Evolutionary conservation across 1,140 invertebrate species (phyloP).

Genomic region (Eupristina koningsbergeri): DNA sequence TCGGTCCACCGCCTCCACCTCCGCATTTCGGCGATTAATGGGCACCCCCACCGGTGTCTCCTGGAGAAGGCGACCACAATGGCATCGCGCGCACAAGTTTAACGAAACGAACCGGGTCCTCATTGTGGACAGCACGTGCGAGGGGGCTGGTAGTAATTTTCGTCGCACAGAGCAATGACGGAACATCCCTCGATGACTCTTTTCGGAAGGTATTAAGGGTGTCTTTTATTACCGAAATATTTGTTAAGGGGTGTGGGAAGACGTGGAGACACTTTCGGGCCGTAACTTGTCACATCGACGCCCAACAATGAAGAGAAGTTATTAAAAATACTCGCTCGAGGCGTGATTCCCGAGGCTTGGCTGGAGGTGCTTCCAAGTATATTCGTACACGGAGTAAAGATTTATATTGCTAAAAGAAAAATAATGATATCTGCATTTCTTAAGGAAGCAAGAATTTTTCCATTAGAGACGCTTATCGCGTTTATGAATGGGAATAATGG

Average conservation of each 20-base stretch:
- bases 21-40: slow-evolving; percentile 2
- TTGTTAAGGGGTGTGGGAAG: not conserved
- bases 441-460: not conserved
- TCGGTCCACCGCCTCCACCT: not conserved
- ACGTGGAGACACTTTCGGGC: not conserved
- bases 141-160: not conserved
- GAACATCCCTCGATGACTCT: no score
- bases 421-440: slow-evolving; percentile 14
- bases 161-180: not conserved
- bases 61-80: no score
- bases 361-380: not conserved
- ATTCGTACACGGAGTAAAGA: not conserved
- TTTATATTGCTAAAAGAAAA: not conserved
- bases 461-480: not conserved
- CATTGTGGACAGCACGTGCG: slow-evolving; percentile 2
- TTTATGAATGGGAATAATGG: not conserved
- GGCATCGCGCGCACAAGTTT: not conserved
- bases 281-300: not conserved
- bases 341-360: not conserved
- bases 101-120: not conserved
- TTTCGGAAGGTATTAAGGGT: no score
- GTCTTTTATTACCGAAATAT: not conserved
- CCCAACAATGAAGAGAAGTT: not conserved
- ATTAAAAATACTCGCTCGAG: slow-evolving; percentile 10
- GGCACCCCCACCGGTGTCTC: not conserved